Percentiles rank a stretch among this genome's conserved stretches.
Evolutionary conservation across 2,113 vertebrate species (phyloP).

Genomic region (Microcebus ravelobensis): DNA sequence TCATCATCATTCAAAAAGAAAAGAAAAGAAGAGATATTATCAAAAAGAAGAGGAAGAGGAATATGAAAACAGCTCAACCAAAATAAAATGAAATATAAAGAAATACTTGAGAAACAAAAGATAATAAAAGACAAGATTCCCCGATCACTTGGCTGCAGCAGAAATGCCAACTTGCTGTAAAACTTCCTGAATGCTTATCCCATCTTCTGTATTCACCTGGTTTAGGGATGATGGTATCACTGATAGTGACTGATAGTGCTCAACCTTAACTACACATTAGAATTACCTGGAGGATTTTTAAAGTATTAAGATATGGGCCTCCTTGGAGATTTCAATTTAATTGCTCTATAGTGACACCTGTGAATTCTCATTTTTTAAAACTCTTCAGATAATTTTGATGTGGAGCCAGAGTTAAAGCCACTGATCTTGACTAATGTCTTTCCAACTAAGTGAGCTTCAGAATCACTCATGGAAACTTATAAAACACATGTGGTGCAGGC

Average conservation of each 20-base stretch:
- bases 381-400: neutral
- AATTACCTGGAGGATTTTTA: neutral
- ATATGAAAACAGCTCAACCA: neutral
- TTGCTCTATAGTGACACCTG: neutral
- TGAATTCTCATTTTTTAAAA: neutral
- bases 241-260: neutral
- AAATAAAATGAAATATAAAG: neutral
- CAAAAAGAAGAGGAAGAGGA: neutral
- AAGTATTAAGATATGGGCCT: too few species aligned
- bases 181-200: neutral
- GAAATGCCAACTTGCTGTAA: neutral
- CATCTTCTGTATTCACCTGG: neutral
- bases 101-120: neutral
- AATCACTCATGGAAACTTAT: neutral
- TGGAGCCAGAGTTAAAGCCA: neutral
- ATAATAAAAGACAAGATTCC: neutral
- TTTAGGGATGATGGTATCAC: neutral
- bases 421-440: neutral
- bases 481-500: neutral
- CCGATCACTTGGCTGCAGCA: neutral
- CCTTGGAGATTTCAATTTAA: neutral
- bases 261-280: neutral
- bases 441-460: neutral
- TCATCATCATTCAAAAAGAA: neutral
- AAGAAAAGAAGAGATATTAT: neutral